Evolutionary conservation across 1,140 invertebrate species (phyloP), one percentile per base, ranked within the genome.

Genomic region (Drosophila sucinea): DNA sequence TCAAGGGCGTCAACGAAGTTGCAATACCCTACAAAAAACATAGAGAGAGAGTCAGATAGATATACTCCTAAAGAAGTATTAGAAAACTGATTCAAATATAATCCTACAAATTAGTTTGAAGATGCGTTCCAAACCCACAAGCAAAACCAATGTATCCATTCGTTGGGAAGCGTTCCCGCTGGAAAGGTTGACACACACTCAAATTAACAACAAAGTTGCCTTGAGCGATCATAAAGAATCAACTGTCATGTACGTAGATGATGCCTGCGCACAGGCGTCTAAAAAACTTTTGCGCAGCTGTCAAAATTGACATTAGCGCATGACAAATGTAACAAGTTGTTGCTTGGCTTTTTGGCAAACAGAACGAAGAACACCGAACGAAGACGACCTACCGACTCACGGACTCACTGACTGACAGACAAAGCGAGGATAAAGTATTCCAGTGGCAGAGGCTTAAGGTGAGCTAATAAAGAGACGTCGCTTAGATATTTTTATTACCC

Each of bases 281-380:
- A 0, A 32, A 44, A 60, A 66, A 35, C 86, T 76, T 76, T 76
- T 90, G 82, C 87, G 82, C 82, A 87, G 84, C 84, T 90, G 87
- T 90, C 87, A 87, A 84, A 81, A 73, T 77, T 82, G 86, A 90
- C 87, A 90, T 90, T 90, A 90, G 76, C 87, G 77, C 83, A 90
- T 90, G 87, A 90, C 73, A 90, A 90, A 90, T 90, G 87, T 90
- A 90, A 90, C 87, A 90, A 90, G 87, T 81, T 90, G 79, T 73
- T 74, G 80, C 76, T 77, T 74, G 29, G 23, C 44, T 64, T 74
- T 76, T 71, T 84, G 81, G 73, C 83, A 73, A 76, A 79, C 67
- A 86, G 64, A 67, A 57, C 60, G 23, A 35, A 54, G 57, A 44
- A 29, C 58, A 41, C 40, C 27, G 25, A 54, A 58, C 17, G 17